phyloP scores from a whole-genome alignment of 2,797 vertebrate species.

The Pogoniulus pusillus region DNA sequence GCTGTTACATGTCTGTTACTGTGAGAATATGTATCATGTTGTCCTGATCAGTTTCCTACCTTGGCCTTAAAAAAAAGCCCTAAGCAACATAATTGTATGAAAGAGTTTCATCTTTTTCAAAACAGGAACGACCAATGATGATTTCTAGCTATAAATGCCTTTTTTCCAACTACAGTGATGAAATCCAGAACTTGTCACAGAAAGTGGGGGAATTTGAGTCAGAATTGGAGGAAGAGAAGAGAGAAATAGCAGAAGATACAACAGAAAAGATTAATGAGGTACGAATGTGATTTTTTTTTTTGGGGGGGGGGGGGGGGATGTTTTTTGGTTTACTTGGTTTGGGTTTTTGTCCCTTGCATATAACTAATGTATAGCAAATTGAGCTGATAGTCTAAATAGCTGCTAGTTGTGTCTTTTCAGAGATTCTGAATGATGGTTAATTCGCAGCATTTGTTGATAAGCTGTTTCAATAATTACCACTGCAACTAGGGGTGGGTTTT shows the following conservation, averaged over 20 bases:
- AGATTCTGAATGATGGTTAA: not conserved
- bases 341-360: not conserved
- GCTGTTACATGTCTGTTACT: not conserved
- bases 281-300: not conserved
- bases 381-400: not conserved
- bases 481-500: not conserved
- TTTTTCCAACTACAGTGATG: constrained; percentile 71
- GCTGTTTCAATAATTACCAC: not conserved
- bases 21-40: not conserved
- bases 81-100: not conserved
- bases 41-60: not conserved
- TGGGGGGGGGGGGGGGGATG: too few relatives aligned
- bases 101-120: not conserved
- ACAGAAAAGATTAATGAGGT: constrained; percentile 49
- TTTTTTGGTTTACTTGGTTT: not conserved
- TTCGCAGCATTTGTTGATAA: not conserved
- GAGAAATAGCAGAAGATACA: constrained; percentile 11
- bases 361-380: not conserved
- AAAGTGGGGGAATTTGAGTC: constrained; percentile 76
- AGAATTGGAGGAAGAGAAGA: constrained; percentile 42
- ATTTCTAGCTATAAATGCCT: not conserved
- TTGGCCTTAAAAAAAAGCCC: not conserved
- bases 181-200: constrained; percentile 74
- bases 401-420: not conserved
- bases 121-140: not conserved